phyloP scores from a whole-genome alignment of 2,113 vertebrate species.

The Psittacula cyanocephala region DNA sequence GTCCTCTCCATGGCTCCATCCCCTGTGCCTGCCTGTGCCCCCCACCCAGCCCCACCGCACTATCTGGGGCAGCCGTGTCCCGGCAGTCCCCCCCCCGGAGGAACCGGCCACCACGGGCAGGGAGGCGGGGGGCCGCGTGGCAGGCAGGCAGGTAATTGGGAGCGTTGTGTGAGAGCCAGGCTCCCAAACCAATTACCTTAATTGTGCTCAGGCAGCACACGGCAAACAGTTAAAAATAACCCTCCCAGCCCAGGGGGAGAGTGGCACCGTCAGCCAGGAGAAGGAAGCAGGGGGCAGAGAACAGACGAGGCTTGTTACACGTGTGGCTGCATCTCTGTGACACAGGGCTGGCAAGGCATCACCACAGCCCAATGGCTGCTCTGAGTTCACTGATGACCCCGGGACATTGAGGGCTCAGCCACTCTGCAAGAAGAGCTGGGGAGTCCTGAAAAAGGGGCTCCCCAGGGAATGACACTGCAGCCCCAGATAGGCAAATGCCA shows the following conservation, averaged over 20 bases:
- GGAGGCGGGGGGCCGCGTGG: constrained; percentile 20
- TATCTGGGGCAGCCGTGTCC: constrained; percentile 56
- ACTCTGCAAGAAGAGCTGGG: neutral
- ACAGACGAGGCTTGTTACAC: accelerated
- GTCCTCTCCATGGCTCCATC: constrained; percentile 72
- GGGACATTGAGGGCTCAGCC: neutral
- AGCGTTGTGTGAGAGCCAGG: constrained; percentile 57
- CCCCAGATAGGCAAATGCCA: neutral
- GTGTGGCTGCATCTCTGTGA: neutral
- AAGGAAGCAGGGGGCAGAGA: constrained; percentile 15
- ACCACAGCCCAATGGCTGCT: neutral
- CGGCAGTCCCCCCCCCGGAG: neutral
- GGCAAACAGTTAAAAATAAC: constrained; percentile 72
- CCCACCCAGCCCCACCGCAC: neutral
- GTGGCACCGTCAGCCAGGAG: constrained; percentile 25
- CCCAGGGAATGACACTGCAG: neutral
- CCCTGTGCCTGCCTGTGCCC: neutral
- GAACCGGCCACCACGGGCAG: neutral
- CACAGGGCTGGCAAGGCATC: accelerated
- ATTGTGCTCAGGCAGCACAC: constrained; percentile 68
- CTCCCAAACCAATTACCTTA: constrained; percentile 75
- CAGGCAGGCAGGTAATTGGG: constrained; percentile 56
- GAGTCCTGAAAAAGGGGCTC: neutral
- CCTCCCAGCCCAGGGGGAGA: constrained; percentile 25
- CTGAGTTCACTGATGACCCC: neutral